Conservation (phyloP, 2,888 invertebrate genomes). For the Tetragonisca angustula region DNA sequence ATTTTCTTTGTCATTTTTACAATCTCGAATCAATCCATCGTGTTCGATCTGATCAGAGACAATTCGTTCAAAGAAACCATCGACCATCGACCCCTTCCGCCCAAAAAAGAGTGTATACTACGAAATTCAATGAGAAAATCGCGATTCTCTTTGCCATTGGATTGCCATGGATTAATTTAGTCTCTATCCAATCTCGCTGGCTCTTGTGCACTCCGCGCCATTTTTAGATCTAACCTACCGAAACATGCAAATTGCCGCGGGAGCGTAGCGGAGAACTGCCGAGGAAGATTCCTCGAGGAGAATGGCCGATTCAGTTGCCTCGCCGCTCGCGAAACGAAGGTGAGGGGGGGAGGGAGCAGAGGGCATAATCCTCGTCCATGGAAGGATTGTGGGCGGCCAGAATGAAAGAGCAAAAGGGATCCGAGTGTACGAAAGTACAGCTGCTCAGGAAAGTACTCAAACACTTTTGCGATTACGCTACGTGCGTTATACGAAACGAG, state of each 20-base stretch:
- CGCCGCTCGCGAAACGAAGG: neutral
- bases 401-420: conserved; percentile 77
- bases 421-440: conserved; percentile 6
- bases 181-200: conserved; percentile 72
- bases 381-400: conserved; percentile 80
- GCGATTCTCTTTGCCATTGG: conserved; percentile 65
- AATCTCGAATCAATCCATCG: neutral
- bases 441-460: too few species aligned
- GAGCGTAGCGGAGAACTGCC: conserved; percentile 40
- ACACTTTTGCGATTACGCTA: too few species aligned
- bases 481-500: too few species aligned
- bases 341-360: conserved; percentile 50
- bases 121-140: conserved; percentile 12
- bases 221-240: conserved; percentile 79
- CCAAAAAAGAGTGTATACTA: neutral
- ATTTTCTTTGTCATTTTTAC: neutral
- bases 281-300: conserved; percentile 64
- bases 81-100: too few species aligned
- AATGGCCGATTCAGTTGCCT: conserved; percentile 70
- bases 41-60: neutral
- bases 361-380: conserved; percentile 81
- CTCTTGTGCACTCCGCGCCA: conserved; percentile 70
- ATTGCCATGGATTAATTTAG: conserved; percentile 72
- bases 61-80: neutral
- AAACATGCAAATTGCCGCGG: conserved; percentile 81